Percentiles rank a stretch among this genome's conserved stretches.
phyloP scores from a whole-genome alignment of 1,140 invertebrate genomes.

The Ceratitis capitata region DNA sequence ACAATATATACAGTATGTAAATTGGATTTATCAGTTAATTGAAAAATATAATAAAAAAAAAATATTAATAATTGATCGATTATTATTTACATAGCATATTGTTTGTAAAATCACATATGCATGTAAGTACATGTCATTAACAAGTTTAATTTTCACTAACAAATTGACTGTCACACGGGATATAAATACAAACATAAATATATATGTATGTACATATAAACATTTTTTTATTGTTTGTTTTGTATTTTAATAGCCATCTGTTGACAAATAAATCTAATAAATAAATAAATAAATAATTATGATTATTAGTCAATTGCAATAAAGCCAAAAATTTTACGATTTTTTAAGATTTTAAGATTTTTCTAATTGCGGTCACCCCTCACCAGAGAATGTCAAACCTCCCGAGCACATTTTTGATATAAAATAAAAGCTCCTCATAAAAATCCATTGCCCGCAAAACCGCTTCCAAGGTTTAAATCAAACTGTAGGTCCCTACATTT shows the following conservation, averaged over 20 bases:
- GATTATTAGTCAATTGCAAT: too few species aligned
- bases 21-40: conserved; percentile 38
- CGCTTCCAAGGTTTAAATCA: too few species aligned
- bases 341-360: too few species aligned
- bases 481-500: too few species aligned
- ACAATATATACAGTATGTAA: conserved; percentile 12
- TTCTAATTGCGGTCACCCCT: too few species aligned
- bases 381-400: too few species aligned
- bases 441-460: too few species aligned
- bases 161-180: neutral
- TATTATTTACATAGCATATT: neutral
- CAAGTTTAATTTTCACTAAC: neutral
- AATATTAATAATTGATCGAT: too few species aligned
- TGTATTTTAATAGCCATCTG: neutral
- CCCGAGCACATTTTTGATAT: too few species aligned
- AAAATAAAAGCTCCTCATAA: too few species aligned
- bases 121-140: neutral
- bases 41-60: neutral
- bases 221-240: neutral
- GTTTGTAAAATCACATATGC: neutral
- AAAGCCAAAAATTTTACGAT: too few species aligned
- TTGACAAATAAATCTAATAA: neutral
- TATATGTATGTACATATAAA: neutral
- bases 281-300: too few species aligned
- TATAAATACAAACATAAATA: neutral